Evolutionary conservation across 2,113 vertebrate species (phyloP).

Genomic region (Mohoua ochrocephala): DNA sequence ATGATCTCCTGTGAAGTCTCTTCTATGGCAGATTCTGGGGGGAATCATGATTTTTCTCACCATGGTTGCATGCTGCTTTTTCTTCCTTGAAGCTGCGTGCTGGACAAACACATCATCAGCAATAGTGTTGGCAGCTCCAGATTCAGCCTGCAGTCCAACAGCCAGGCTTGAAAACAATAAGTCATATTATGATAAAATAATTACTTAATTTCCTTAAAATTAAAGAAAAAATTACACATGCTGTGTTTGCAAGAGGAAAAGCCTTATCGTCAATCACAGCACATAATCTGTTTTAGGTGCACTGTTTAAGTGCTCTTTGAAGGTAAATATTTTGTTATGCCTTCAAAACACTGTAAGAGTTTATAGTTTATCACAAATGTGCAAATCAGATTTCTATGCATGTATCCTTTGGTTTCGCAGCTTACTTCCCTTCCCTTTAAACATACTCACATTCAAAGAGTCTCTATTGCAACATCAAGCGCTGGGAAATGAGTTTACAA

Average conservation of each 20-base stretch:
- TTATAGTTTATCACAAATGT: neutral
- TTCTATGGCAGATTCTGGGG: neutral
- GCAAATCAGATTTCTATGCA: neutral
- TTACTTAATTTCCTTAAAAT: conserved; percentile 48
- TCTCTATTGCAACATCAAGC: neutral
- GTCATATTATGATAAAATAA: conserved; percentile 23
- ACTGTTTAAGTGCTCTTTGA: neutral
- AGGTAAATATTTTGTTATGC: conserved; percentile 6
- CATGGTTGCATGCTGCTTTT: neutral
- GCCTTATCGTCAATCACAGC: neutral
- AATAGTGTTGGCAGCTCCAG: neutral
- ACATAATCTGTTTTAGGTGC: conserved; percentile 10
- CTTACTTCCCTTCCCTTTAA: neutral
- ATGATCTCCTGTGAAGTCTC: neutral
- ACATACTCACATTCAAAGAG: neutral
- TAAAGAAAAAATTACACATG: neutral
- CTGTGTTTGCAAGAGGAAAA: neutral
- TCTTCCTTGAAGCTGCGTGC: neutral
- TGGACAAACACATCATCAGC: neutral
- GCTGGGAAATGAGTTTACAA: neutral
- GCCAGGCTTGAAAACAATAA: neutral
- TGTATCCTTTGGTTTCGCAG: neutral
- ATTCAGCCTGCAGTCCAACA: neutral
- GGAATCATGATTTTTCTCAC: neutral
- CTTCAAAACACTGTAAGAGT: neutral